Conservation (phyloP, 2,113 vertebrate genomes). For the Heterotilapia buettikoferi region DNA sequence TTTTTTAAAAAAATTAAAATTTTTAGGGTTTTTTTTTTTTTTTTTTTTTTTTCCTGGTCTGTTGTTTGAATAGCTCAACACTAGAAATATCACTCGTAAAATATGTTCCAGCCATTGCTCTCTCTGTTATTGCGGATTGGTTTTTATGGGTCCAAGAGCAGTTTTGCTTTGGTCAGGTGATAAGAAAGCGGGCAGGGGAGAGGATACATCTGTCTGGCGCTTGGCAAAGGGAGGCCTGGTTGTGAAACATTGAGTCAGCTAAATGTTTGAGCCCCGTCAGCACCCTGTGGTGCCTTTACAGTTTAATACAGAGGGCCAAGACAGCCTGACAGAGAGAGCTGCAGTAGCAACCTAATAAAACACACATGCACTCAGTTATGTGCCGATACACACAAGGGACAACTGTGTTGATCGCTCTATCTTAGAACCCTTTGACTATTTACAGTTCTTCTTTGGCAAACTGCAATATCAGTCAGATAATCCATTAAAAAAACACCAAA, state of each 20-base stretch:
- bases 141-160: constrained; percentile 39
- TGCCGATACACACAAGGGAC: background rate
- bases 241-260: constrained; percentile 68
- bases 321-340: constrained; percentile 29
- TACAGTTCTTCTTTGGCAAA: background rate
- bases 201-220: constrained; percentile 54
- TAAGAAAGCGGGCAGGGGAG: constrained; percentile 37
- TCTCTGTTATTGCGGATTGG: constrained; percentile 24
- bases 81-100: constrained; percentile 40
- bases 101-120: background rate
- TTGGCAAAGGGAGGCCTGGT: constrained; percentile 36
- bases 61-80: background rate
- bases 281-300: constrained; percentile 59
- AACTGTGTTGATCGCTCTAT: background rate
- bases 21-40: too few relatives aligned
- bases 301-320: constrained; percentile 50
- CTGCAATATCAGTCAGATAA: background rate
- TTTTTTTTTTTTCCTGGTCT: too few relatives aligned
- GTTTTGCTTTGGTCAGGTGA: constrained; percentile 54
- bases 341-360: constrained; percentile 24
- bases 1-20: too few relatives aligned
- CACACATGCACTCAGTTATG: background rate
- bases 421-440: background rate
- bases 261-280: constrained; percentile 63
- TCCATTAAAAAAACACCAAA: background rate